Evolutionary conservation across 2,797 vertebrate species (phyloP).

Genomic region (Lophius americanus): DNA sequence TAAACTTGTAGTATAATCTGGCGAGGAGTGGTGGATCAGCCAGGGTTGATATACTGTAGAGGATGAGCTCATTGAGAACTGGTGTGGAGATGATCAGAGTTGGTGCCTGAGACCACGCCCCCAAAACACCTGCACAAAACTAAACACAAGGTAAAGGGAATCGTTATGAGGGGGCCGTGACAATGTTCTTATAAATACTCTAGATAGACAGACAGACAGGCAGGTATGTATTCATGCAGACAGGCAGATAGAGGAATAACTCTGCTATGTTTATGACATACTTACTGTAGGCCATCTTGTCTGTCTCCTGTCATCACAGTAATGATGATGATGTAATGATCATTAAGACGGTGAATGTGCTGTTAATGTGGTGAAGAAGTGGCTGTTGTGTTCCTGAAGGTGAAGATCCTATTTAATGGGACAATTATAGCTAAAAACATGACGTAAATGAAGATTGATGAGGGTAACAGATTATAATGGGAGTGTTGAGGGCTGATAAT

Average conservation of each 20-base stretch:
- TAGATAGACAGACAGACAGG: background rate
- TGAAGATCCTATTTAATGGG: slow-evolving; percentile 25
- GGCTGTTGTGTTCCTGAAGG: slow-evolving; percentile 16
- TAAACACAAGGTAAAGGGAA: too few species aligned
- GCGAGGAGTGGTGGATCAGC: too few species aligned
- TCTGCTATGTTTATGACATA: slow-evolving; percentile 26
- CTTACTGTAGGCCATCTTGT: slow-evolving; percentile 34
- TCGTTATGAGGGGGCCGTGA: too few species aligned
- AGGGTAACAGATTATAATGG: slow-evolving; percentile 36
- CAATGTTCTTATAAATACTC: too few species aligned
- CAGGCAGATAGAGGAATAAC: slow-evolving; percentile 33
- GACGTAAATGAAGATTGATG: slow-evolving; percentile 40
- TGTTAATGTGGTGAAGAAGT: slow-evolving; percentile 39
- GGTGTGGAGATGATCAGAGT: too few species aligned
- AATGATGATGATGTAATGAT: slow-evolving; percentile 59
- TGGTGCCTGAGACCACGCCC: too few species aligned
- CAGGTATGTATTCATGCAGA: background rate
- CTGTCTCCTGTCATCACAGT: slow-evolving; percentile 35
- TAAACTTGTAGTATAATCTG: too few species aligned
- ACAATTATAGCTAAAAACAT: slow-evolving; percentile 23
- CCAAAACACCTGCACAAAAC: too few species aligned
- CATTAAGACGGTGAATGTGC: slow-evolving; percentile 45
- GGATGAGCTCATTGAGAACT: too few species aligned
- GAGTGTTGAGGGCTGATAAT: slow-evolving; percentile 32
- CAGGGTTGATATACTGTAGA: too few species aligned